A percentile compares a stretch with the other conserved stretches of the same genome.
Conservation (phyloP, 2,113 vertebrate genomes). For the Candoia aspera region DNA sequence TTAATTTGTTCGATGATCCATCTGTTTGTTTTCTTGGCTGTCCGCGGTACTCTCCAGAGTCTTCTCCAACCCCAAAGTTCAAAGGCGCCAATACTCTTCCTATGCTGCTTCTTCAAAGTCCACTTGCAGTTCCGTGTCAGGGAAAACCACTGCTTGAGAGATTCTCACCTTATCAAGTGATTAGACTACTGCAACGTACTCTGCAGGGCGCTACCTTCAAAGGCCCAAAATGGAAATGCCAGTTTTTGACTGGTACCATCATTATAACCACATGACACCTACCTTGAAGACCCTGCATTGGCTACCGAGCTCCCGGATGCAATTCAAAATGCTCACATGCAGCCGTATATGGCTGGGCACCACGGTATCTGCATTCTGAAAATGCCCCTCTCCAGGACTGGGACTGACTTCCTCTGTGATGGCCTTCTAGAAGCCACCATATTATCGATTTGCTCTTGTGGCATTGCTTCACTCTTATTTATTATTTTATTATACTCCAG, state of each 20-base stretch:
- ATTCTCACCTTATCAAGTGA: background rate
- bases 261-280: background rate
- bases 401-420: background rate
- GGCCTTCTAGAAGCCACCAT: background rate
- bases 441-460: no score
- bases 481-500: background rate
- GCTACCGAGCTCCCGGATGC: background rate
- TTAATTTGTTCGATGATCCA: no score
- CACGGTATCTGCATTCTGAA: background rate
- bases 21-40: no score
- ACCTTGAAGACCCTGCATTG: background rate
- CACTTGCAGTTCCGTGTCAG: background rate
- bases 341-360: no score
- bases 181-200: background rate
- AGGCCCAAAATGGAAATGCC: background rate
- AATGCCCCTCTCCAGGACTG: background rate
- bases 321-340: background rate
- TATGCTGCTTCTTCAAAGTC: background rate
- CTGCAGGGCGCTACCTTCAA: background rate
- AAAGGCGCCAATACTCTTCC: background rate
- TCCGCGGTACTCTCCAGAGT: background rate
- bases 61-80: background rate
- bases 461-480: no score
- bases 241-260: background rate
- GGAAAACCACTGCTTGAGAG: background rate